Conservation (phyloP, 2,113 vertebrate species). For the Propithecus coquereli region DNA sequence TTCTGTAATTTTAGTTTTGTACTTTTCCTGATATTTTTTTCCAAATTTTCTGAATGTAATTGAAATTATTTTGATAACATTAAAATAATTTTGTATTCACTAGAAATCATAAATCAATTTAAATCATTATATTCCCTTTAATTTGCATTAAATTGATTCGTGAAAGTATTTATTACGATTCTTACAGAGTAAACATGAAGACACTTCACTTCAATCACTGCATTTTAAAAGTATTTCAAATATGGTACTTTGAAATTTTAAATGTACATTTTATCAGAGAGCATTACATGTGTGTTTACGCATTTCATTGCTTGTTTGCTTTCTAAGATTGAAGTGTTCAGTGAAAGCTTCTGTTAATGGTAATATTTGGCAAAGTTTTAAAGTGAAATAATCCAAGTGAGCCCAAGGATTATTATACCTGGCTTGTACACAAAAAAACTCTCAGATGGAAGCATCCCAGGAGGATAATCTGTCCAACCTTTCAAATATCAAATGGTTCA, state of each 20-base stretch:
- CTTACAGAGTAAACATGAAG: background rate
- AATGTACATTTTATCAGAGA: background rate
- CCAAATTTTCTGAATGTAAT: background rate
- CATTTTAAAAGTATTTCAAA: background rate
- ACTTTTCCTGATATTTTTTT: background rate
- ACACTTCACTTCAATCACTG: background rate
- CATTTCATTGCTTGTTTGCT: background rate
- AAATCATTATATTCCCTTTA: background rate
- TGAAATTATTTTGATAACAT: background rate
- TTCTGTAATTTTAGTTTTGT: background rate
- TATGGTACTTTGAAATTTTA: background rate
- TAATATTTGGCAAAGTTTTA: background rate
- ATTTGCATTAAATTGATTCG: background rate
- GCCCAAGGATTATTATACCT: background rate
- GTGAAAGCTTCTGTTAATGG: background rate
- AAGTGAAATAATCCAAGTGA: conserved; percentile 8
- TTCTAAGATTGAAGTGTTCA: background rate
- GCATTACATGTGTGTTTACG: background rate
- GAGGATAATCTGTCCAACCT: conserved; percentile 54
- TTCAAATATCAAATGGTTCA: conserved; percentile 53
- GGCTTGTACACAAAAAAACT: conserved; percentile 12
- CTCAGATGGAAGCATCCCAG: background rate
- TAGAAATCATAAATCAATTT: background rate
- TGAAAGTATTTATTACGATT: background rate
- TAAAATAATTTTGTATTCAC: background rate